Evolutionary conservation across 2,113 vertebrate species (phyloP).

Genomic region (Phyllostomus hastatus): DNA sequence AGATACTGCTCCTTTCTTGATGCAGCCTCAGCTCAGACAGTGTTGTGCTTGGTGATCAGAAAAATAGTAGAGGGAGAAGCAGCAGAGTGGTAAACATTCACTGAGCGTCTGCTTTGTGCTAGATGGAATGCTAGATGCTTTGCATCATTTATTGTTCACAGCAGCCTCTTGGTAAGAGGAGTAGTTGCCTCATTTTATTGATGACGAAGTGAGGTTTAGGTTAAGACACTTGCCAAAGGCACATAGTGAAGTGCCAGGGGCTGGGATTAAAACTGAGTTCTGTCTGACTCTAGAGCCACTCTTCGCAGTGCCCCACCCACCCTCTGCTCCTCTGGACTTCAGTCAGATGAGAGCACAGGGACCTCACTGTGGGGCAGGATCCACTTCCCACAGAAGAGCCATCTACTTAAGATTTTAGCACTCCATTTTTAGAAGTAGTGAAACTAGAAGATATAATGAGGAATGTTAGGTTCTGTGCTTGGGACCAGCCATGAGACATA

Average conservation of each 20-base stretch:
- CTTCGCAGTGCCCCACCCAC: too few relatives aligned
- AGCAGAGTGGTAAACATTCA: neutral
- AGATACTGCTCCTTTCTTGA: neutral
- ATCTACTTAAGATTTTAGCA: neutral
- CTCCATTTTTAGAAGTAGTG: neutral
- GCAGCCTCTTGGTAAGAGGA: neutral
- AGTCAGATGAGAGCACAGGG: neutral
- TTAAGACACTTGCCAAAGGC: neutral
- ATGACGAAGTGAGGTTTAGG: neutral
- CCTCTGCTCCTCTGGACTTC: neutral
- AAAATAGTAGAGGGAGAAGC: neutral
- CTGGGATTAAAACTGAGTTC: neutral
- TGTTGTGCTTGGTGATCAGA: neutral
- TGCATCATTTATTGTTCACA: neutral
- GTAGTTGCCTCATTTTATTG: neutral
- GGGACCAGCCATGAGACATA: neutral
- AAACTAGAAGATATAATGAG: neutral
- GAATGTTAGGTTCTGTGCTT: neutral
- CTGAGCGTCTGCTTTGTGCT: neutral
- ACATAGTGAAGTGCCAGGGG: neutral
- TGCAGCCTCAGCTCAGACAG: neutral
- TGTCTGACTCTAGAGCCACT: neutral
- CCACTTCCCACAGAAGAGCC: neutral
- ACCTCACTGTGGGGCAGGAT: neutral
- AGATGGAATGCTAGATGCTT: neutral